Percentiles rank a stretch among this genome's conserved stretches.
phyloP scores from a whole-genome alignment of 2,113 vertebrate genomes.

The Cnemophilus loriae region DNA sequence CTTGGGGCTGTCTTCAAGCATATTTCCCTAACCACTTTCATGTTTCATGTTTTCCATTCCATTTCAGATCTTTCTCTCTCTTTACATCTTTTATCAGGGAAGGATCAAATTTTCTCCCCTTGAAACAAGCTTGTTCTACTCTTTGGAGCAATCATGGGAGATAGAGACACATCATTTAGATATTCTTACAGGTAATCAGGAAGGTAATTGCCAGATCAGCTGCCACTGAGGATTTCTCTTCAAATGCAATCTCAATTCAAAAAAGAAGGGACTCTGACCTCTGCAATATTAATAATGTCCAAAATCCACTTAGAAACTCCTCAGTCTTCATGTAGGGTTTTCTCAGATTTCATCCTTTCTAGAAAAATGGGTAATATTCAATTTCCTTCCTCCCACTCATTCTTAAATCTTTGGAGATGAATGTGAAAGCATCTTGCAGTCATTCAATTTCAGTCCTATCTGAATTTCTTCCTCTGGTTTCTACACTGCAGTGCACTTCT shows the following conservation, averaged over 20 bases:
- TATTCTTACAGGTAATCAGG: constrained; percentile 7
- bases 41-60: neutral
- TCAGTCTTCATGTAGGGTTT: neutral
- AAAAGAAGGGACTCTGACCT: neutral
- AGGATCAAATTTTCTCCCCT: constrained; percentile 27
- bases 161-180: neutral
- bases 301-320: neutral
- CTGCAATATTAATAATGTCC: neutral
- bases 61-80: neutral
- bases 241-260: neutral
- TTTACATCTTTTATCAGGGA: neutral
- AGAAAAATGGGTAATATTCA: neutral
- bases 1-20: neutral
- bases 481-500: neutral
- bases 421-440: neutral
- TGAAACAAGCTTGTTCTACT: constrained; percentile 1
- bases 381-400: neutral
- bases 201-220: constrained; percentile 16
- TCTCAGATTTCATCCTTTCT: neutral
- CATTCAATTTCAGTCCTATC: neutral
- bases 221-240: neutral
- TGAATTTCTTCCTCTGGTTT: neutral
- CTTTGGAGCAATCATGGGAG: neutral
- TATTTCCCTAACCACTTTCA: constrained; percentile 25
- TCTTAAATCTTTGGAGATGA: neutral